Evolutionary conservation across 2,888 invertebrate species (phyloP).

Genomic region (Eupithecia pulchellata): DNA sequence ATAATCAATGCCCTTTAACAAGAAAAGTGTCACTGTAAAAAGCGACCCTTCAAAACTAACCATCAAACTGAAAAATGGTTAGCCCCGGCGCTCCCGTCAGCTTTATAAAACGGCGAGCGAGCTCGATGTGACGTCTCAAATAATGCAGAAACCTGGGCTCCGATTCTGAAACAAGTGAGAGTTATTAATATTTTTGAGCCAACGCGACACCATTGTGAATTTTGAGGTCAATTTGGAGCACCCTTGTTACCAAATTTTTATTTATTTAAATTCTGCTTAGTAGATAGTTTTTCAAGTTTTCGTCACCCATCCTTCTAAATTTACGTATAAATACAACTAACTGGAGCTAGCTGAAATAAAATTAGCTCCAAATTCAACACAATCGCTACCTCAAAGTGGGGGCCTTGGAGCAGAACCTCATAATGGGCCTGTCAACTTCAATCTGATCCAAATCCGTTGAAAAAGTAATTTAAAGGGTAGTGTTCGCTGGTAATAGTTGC

Average conservation of each 20-base stretch:
- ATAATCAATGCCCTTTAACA: neutral
- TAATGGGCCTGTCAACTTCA: conserved; percentile 53
- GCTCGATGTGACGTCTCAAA: conserved; percentile 34
- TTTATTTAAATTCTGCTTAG: no score
- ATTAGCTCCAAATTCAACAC: neutral
- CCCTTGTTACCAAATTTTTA: no score
- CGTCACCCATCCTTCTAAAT: no score
- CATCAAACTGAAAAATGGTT: conserved; percentile 13
- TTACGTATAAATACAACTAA: no score
- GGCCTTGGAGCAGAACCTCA: conserved; percentile 27
- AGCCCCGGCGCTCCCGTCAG: conserved; percentile 12
- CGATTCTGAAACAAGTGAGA: neutral
- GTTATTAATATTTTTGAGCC: neutral
- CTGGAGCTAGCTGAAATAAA: neutral
- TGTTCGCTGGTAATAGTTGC: neutral
- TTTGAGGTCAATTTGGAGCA: no score
- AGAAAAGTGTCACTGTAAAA: neutral
- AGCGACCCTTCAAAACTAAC: neutral
- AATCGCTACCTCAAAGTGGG: neutral
- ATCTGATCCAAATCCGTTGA: conserved; percentile 35
- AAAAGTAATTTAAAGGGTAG: conserved; percentile 25
- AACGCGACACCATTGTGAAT: neutral
- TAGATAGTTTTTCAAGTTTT: no score
- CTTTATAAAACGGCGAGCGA: conserved; percentile 12
- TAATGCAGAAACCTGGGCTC: conserved; percentile 41